Base-by-base conservation (phyloP, 2,888 invertebrate genomes). In the Lasioglossum morio region DNA sequence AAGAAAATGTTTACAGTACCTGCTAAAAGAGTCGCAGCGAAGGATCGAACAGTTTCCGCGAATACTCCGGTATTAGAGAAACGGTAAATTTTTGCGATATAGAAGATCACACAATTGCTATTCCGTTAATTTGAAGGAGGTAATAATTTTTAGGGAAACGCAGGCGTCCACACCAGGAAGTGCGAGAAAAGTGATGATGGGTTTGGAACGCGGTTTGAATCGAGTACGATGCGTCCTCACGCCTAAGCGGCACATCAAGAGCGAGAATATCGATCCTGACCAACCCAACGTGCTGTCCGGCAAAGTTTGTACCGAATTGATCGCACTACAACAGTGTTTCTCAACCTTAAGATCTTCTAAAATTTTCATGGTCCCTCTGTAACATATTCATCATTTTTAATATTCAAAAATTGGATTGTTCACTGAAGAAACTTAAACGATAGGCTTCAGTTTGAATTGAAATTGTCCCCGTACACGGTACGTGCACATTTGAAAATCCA, bases 171-270 rank as follows among this genome's bases (percentile, higher is more conserved):
- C 96, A 66, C 95, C 96, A 8, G 95, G 96, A 77, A 96, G 96
- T 81, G 96, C 96, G 2, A 95, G 96, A 80, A 96, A 96, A 92
- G 95, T 96, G 78, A 96, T 98, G 82, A 96, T 97, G 93, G 97
- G 97, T 63, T 96, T 98, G 81, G 98, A 98, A 94, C 96, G 97
- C 82, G 97, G 97, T 57, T 95, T 97, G 84, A 96, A 97, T 91
- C 96, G 96, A 84, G 96, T 98, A 88, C 96, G 97, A 88, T 96
- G 96, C 89, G 97, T 97, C 92, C 95, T 98, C 63, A 98, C 98
- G 1, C 98, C 98, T 0, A 96, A 96, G 89, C 94, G 95, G 80
- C 94, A 94, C 37, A 79, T 87, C 19, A 95, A 95, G 82, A 95
- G 94, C 88, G 93, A 94, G 63, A 92, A 93, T 84, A 78, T 87